phyloP scores from a whole-genome alignment of 2,888 invertebrate genomes.

The Acronicta psi region DNA sequence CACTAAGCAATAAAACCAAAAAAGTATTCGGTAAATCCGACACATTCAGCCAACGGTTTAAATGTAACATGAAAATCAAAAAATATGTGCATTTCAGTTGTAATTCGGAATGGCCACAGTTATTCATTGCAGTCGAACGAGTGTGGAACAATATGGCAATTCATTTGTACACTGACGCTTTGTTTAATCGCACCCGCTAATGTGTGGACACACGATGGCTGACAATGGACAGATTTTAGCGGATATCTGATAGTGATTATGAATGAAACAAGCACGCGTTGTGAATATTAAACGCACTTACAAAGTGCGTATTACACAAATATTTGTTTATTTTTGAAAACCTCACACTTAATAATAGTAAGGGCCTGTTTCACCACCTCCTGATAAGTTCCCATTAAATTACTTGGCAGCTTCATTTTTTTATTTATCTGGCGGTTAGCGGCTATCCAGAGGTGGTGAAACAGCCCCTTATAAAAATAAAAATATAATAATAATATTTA shows the following conservation, averaged over 20 bases:
- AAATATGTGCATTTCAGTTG: constrained; percentile 40
- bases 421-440: too few relatives aligned
- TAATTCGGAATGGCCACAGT: constrained; percentile 20
- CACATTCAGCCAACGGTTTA: constrained; percentile 5
- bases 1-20: constrained; percentile 24
- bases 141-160: constrained; percentile 51
- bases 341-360: too few relatives aligned
- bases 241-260: constrained; percentile 40
- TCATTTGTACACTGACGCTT: constrained; percentile 53
- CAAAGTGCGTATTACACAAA: neutral
- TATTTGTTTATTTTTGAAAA: too few relatives aligned
- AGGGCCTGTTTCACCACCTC: too few relatives aligned
- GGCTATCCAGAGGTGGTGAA: too few relatives aligned
- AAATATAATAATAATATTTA: too few relatives aligned
- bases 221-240: constrained; percentile 43
- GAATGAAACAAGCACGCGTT: constrained; percentile 23
- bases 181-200: constrained; percentile 46
- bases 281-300: constrained; percentile 2
- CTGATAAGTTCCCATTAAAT: too few relatives aligned
- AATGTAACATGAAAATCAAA: constrained; percentile 37
- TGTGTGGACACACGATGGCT: constrained; percentile 26
- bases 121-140: constrained; percentile 26
- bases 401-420: too few relatives aligned
- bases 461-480: too few relatives aligned
- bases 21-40: constrained; percentile 9